These are phyloP conservation scores for Microtus richardsoni DNA, from an alignment of 2,113 vertebrate species.

Conservation along the genomic window DNA sequence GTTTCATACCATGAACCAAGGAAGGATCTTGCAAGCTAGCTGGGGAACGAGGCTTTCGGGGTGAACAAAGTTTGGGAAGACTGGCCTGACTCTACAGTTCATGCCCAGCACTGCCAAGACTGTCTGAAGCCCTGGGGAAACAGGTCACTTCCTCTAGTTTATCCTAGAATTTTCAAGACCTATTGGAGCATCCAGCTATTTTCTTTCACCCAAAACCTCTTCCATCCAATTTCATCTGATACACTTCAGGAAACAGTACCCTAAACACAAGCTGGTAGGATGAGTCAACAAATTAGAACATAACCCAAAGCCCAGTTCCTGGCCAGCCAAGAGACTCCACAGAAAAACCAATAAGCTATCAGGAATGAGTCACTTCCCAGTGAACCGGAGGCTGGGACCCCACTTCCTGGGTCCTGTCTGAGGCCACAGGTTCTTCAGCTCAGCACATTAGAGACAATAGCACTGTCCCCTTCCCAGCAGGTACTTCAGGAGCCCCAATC, in stretches of 20 bases:
- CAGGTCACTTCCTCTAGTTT: neutral
- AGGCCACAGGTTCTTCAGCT: neutral
- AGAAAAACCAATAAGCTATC: conserved; percentile 36
- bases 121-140: conserved; percentile 8
- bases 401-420: neutral
- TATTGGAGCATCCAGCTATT: neutral
- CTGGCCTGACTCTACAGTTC: neutral
- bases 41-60: neutral
- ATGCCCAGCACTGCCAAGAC: neutral
- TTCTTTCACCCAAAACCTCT: neutral
- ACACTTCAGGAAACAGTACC: neutral
- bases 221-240: neutral
- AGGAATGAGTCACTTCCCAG: conserved; percentile 19
- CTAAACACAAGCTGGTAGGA: conserved; percentile 12
- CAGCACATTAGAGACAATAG: conserved; percentile 11
- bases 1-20: neutral
- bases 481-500: neutral
- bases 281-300: conserved; percentile 38
- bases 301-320: neutral
- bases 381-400: neutral
- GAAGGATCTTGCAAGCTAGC: neutral
- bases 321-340: conserved; percentile 2
- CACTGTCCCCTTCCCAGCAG: neutral
- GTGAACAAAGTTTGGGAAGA: neutral
- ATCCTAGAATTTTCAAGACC: conserved; percentile 37